These are phyloP conservation scores for Gila orcuttii DNA, from an alignment of 2,113 vertebrate species.

Conservation along the genomic window DNA sequence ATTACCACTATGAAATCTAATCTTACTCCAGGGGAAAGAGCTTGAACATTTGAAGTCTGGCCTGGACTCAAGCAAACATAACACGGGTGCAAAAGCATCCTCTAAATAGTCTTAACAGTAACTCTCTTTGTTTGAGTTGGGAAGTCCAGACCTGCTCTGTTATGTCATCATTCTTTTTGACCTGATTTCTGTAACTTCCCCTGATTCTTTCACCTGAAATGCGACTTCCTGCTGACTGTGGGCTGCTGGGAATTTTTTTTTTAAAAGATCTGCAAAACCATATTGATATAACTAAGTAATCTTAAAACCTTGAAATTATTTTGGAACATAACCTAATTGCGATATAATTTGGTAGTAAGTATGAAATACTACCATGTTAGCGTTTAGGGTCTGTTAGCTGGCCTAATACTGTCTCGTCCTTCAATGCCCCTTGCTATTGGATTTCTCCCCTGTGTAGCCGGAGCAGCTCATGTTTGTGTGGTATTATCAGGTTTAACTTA, in stretches of 20 bases:
- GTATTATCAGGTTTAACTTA: slow-evolving; percentile 22
- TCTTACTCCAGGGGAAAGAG: neutral
- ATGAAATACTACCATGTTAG: neutral
- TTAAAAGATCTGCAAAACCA: neutral
- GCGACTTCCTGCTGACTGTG: slow-evolving; percentile 18
- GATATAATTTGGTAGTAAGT: neutral
- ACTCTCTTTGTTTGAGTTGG: slow-evolving; percentile 28
- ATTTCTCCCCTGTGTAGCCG: neutral
- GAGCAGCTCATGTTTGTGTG: neutral
- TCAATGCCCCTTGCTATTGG: neutral
- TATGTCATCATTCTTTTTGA: slow-evolving; percentile 17
- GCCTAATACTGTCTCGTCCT: neutral
- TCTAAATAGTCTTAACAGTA: slow-evolving; percentile 30
- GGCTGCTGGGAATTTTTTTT: neutral
- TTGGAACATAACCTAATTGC: neutral
- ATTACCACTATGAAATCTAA: slow-evolving; percentile 27
- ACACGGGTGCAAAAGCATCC: neutral
- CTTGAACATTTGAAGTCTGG: slow-evolving; percentile 13
- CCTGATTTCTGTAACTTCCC: slow-evolving; percentile 39
- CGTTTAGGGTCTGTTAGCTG: neutral
- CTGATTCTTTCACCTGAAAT: slow-evolving; percentile 37
- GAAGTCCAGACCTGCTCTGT: slow-evolving; percentile 15
- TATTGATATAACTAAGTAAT: neutral
- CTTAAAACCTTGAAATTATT: neutral
- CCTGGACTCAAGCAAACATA: neutral